Conservation (phyloP, 2,888 invertebrate genomes). For the Ecdyonurus torrentis region DNA sequence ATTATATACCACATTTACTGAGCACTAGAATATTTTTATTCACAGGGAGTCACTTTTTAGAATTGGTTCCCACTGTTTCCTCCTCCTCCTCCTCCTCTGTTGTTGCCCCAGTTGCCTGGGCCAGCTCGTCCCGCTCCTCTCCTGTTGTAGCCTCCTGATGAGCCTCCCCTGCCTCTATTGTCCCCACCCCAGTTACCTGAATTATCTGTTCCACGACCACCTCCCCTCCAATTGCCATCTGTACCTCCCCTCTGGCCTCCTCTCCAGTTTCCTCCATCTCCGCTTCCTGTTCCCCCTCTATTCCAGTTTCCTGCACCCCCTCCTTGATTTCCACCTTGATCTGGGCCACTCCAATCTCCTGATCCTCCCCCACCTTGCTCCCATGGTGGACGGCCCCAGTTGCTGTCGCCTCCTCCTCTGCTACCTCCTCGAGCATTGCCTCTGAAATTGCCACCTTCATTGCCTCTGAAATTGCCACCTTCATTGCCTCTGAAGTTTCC, state of each 20-base stretch:
- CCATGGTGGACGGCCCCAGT: neutral
- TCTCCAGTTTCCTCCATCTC: neutral
- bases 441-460: neutral
- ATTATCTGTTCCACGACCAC: slow-evolving; percentile 4
- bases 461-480: neutral
- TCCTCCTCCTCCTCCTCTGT: slow-evolving; percentile 6
- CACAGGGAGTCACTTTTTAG: neutral
- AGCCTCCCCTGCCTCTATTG: neutral
- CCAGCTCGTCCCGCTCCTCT: neutral
- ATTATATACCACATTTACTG: too few species aligned
- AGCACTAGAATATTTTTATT: neutral
- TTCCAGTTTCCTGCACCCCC: neutral
- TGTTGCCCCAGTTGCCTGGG: slow-evolving; percentile 2
- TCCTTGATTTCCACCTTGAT: neutral
- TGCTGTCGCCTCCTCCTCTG: neutral
- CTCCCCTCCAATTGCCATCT: neutral
- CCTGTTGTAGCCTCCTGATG: slow-evolving; percentile 1
- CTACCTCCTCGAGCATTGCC: neutral
- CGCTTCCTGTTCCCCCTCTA: neutral
- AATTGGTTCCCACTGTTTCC: slow-evolving; percentile 8
- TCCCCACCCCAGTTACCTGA: slow-evolving; percentile 6
- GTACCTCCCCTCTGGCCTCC: slow-evolving; percentile 4
- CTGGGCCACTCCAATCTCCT: too few species aligned
- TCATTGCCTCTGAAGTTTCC: neutral
- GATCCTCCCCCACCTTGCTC: neutral